A percentile compares a stretch with the other conserved stretches of the same genome.
phyloP scores from a whole-genome alignment of 2,888 invertebrate genomes.

The Biston stratarius region DNA sequence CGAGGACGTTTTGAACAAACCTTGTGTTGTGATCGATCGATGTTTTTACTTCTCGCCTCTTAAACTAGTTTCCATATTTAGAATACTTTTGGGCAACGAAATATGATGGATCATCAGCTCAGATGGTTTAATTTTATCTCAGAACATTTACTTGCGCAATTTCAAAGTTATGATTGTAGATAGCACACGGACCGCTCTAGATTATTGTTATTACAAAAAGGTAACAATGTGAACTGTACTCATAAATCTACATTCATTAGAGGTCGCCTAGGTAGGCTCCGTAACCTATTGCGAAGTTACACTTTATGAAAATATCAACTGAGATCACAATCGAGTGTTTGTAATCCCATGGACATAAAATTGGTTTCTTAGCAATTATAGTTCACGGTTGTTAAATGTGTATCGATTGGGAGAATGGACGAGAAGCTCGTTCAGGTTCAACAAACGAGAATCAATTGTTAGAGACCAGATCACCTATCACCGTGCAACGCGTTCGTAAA shows the following conservation, averaged over 20 bases:
- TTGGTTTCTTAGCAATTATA: conserved; percentile 28
- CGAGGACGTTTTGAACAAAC: conserved; percentile 58
- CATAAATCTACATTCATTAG: conserved; percentile 76
- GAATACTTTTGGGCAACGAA: conserved; percentile 49
- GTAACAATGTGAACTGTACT: conserved; percentile 59
- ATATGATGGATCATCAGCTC: conserved; percentile 46
- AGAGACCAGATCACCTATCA: conserved; percentile 77
- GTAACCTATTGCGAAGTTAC: conserved; percentile 67
- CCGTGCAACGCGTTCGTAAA: conserved; percentile 79
- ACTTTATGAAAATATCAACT: conserved; percentile 49
- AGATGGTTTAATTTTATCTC: conserved; percentile 23
- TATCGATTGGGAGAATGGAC: conserved; percentile 32
- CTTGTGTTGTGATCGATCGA: conserved; percentile 71
- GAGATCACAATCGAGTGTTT: conserved; percentile 35
- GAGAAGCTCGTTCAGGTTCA: conserved; percentile 58
- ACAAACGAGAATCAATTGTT: conserved; percentile 80
- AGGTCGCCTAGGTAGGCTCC: conserved; percentile 53
- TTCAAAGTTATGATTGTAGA: conserved; percentile 6
- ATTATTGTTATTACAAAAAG: conserved; percentile 59
- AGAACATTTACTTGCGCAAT: conserved; percentile 13
- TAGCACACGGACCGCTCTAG: conserved; percentile 44
- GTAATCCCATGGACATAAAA: conserved; percentile 18
- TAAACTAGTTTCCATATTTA: conserved; percentile 47
- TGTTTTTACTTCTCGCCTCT: conserved; percentile 61
- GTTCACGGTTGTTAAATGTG: conserved; percentile 16